Conservation (phyloP, 2,888 invertebrate species). For the Meganola albula region DNA sequence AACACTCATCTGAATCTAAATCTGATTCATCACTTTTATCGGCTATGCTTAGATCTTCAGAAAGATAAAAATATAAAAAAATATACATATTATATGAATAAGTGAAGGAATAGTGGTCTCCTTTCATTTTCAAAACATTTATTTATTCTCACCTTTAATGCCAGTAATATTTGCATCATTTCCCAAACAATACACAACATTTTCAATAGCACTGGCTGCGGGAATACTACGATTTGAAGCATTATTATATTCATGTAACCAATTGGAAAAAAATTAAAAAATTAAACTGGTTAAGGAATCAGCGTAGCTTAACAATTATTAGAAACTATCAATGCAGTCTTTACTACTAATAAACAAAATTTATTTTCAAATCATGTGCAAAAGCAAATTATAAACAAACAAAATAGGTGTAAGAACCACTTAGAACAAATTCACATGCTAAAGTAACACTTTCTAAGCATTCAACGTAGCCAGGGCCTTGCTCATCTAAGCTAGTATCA, state of each 20-base stretch:
- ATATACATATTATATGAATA: too few species aligned
- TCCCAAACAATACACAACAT: conserved; percentile 1
- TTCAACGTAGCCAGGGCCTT: conserved; percentile 10
- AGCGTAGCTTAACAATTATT: too few species aligned
- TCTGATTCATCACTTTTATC: conserved; percentile 9
- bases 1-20: conserved; percentile 11
- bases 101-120: too few species aligned
- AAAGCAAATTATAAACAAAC: too few species aligned
- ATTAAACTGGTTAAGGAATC: too few species aligned
- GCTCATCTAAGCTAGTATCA: conserved; percentile 8
- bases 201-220: conserved; percentile 7
- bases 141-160: neutral
- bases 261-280: conserved; percentile 12
- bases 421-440: conserved; percentile 7
- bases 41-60: conserved; percentile 6
- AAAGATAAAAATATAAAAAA: too few species aligned
- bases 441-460: conserved; percentile 10
- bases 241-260: conserved; percentile 8
- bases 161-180: conserved; percentile 1
- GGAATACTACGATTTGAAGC: conserved; percentile 11
- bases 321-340: too few species aligned
- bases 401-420: too few species aligned
- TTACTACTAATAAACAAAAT: too few species aligned
- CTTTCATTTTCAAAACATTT: too few species aligned
- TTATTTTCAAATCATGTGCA: too few species aligned